Evolutionary conservation across 2,113 vertebrate genomes (phyloP).

Genomic region (Bubo bubo): DNA sequence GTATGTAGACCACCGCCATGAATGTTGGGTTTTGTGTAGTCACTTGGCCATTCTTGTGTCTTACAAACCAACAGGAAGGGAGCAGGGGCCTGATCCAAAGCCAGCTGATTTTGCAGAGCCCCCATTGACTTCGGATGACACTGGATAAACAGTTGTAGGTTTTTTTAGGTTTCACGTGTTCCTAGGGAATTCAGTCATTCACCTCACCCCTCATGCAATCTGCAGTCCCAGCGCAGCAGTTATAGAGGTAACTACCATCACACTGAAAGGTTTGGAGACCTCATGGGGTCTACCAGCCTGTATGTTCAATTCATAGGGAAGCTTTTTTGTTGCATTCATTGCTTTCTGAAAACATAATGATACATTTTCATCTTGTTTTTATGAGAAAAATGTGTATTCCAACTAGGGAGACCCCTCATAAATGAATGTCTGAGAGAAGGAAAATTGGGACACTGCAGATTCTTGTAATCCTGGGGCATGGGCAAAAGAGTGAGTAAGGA

Average conservation of each 20-base stretch:
- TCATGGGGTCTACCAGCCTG: fast-evolving
- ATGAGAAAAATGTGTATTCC: background rate
- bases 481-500: background rate
- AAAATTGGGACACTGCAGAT: background rate
- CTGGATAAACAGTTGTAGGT: background rate
- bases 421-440: background rate
- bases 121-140: background rate
- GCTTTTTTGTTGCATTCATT: background rate
- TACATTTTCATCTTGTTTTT: background rate
- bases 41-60: constrained; percentile 1
- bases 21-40: background rate
- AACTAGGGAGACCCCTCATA: background rate
- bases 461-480: background rate
- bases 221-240: background rate
- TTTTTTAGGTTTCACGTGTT: background rate
- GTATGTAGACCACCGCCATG: background rate
- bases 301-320: background rate
- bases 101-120: background rate
- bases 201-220: background rate
- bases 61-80: background rate
- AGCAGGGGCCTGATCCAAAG: background rate
- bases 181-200: background rate
- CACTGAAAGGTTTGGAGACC: background rate
- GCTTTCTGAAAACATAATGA: background rate
- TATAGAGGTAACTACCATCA: background rate